These are phyloP conservation scores for Panopea generosa DNA, from an alignment of 2,888 invertebrate genomes.

Conservation along the genomic window DNA sequence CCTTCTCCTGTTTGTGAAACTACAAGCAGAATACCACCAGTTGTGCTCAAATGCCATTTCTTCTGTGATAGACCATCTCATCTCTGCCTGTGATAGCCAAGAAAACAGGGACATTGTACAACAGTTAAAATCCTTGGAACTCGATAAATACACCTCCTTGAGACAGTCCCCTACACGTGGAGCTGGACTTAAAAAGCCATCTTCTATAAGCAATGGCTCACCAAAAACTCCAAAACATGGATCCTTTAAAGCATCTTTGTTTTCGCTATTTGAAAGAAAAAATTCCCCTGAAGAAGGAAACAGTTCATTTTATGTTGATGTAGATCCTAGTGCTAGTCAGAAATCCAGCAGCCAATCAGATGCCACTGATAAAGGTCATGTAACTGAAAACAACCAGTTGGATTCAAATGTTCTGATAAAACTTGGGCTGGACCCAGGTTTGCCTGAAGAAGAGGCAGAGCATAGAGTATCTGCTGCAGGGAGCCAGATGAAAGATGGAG, in stretches of 20 bases:
- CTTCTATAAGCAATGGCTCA: slow-evolving; percentile 61
- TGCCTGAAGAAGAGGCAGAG: slow-evolving; percentile 7
- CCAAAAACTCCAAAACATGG: slow-evolving; percentile 67
- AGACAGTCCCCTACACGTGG: slow-evolving; percentile 51
- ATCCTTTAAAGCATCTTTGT: slow-evolving; percentile 69
- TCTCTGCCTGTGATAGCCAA: slow-evolving; percentile 62
- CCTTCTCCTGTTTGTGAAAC: slow-evolving; percentile 73
- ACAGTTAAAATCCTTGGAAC: slow-evolving; percentile 66
- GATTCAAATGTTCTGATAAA: slow-evolving; percentile 66
- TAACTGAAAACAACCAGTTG: slow-evolving; percentile 18
- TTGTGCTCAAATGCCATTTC: slow-evolving; percentile 71
- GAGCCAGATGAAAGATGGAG: too few relatives aligned
- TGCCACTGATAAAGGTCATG: too few relatives aligned
- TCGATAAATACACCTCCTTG: slow-evolving; percentile 51
- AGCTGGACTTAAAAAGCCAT: slow-evolving; percentile 63
- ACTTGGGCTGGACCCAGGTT: slow-evolving; percentile 66
- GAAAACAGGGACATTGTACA: slow-evolving; percentile 70
- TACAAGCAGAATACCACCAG: slow-evolving; percentile 76
- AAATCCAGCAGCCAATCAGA: neutral
- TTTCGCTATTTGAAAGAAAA: slow-evolving; percentile 77
- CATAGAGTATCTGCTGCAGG: slow-evolving; percentile 2
- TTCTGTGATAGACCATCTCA: slow-evolving; percentile 69
- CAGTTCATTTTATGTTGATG: slow-evolving; percentile 76
- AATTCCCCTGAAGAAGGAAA: slow-evolving; percentile 71
- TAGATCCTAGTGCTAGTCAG: slow-evolving; percentile 31